Percentiles rank a stretch among this genome's conserved stretches.
phyloP scores from a whole-genome alignment of 1,140 invertebrate species.

The Aleiodes sp. region DNA sequence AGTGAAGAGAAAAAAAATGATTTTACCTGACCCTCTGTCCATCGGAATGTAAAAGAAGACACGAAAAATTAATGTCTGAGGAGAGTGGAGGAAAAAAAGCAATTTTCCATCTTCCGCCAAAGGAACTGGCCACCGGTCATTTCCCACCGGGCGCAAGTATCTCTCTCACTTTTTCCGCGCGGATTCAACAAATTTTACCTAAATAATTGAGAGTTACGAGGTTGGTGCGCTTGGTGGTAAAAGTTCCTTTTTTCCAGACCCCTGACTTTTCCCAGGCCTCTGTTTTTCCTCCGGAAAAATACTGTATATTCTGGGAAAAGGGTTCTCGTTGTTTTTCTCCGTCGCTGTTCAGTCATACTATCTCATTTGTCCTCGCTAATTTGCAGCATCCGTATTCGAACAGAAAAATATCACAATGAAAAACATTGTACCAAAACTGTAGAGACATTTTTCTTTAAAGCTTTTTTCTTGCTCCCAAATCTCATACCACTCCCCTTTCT shows the following conservation, averaged over 20 bases:
- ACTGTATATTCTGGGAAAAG: conserved; percentile 17
- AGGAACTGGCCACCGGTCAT: conserved; percentile 36
- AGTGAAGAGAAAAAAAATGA: not conserved
- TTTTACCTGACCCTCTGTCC: conserved; percentile 23
- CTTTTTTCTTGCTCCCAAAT: too few species aligned
- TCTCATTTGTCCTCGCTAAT: not conserved
- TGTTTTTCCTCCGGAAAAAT: conserved; percentile 27
- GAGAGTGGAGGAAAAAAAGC: conserved; percentile 22
- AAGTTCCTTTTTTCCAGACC: conserved; percentile 24
- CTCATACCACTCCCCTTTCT: not conserved
- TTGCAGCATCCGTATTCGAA: not conserved
- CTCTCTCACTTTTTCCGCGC: conserved; percentile 11
- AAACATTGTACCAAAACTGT: too few species aligned
- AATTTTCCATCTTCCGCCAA: conserved; percentile 46
- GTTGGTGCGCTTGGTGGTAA: not conserved
- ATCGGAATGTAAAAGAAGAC: conserved; percentile 36
- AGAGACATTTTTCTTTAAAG: too few species aligned
- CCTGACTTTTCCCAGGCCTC: not conserved
- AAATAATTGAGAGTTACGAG: conserved; percentile 49
- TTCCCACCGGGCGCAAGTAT: conserved; percentile 35
- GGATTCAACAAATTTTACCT: conserved; percentile 49
- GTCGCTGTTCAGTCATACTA: not conserved
- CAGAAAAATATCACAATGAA: too few species aligned
- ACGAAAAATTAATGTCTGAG: conserved; percentile 36
- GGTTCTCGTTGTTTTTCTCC: conserved; percentile 12